phyloP scores from a whole-genome alignment of 2,113 vertebrate genomes.

The Scartelaos histophorus region DNA sequence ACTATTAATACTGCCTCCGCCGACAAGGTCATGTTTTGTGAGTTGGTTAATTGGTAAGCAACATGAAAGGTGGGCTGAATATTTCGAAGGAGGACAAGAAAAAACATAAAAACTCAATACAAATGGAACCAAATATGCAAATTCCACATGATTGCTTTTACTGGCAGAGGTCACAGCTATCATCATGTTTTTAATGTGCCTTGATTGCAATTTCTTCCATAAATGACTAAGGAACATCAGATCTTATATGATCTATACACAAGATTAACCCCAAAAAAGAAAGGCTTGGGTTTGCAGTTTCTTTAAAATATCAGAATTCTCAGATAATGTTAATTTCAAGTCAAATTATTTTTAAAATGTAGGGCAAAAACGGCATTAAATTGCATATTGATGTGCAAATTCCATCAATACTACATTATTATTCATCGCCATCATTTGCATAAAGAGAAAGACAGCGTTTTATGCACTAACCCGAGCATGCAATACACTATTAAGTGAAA shows the following conservation, averaged over 20 bases:
- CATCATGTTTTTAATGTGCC: neutral
- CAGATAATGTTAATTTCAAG: neutral
- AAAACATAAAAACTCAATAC: neutral
- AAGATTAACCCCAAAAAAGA: neutral
- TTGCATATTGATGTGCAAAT: neutral
- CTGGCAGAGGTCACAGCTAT: neutral
- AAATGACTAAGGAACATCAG: too few species aligned
- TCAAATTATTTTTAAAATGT: neutral
- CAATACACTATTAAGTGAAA: slow-evolving; percentile 31
- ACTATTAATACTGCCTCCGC: neutral
- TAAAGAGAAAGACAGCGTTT: neutral
- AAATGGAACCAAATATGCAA: neutral
- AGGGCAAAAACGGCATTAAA: neutral
- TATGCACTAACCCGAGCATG: neutral
- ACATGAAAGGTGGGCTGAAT: neutral
- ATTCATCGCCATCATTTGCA: neutral
- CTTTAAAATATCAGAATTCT: neutral
- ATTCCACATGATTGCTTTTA: neutral
- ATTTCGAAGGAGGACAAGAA: neutral
- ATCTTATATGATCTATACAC: neutral
- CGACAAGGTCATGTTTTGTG: neutral
- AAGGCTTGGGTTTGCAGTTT: too few species aligned
- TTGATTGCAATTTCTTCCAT: too few species aligned
- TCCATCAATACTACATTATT: neutral
- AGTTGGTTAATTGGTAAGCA: neutral